Evolutionary conservation across 2,113 vertebrate species (phyloP), one percentile per base, ranked within the genome.

Genomic region (Garra rufa): DNA sequence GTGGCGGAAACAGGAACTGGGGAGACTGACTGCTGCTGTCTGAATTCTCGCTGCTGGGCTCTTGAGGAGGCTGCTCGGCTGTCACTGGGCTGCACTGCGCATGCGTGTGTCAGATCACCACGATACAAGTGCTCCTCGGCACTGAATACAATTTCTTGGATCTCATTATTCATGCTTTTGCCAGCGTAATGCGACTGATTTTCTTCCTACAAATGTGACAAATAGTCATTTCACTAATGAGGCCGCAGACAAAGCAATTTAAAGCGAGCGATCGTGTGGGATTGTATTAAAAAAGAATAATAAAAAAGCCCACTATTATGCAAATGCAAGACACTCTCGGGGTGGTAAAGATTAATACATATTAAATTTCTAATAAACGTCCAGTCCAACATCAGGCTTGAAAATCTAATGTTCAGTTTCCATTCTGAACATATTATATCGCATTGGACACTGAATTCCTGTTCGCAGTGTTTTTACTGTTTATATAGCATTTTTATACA

Each of bases 1-100:
- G 74, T 71, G 84, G 90, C 88, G 88, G 90, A 90, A 89, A 89
- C 88, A 87, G 87, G 86, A 87, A 89, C 86, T 87, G 85, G 52
- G 63, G 76, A 84, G 74, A 50, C 61, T 81, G 79, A 55, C 28
- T 71, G 81, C 81, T 82, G 81, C 82, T 86, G 86, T 78, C 85
- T 90, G 85, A 77, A 83, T 46, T 82, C 67, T 55, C 83, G 69
- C 85, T 85, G 87, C 87, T 78, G 74, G 21, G 87, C 79, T 88
- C 76, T 77, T 61, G 55, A 87, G 84, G 84, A 86, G 87, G 83
- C 85, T 83, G 80, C 81, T 48, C 61, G 81, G 57, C 78, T 82
- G 84, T 76, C 84, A 86, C 57, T 43, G 83, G 81, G 85, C 82
- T 63, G 86, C 73, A 89, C 13, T 88, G 90, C 89, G 90, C 89